Evolutionary conservation across 2,888 invertebrate genomes (phyloP), one percentile per base, ranked within the genome.

Genomic region (Watsonalla cultraria): DNA sequence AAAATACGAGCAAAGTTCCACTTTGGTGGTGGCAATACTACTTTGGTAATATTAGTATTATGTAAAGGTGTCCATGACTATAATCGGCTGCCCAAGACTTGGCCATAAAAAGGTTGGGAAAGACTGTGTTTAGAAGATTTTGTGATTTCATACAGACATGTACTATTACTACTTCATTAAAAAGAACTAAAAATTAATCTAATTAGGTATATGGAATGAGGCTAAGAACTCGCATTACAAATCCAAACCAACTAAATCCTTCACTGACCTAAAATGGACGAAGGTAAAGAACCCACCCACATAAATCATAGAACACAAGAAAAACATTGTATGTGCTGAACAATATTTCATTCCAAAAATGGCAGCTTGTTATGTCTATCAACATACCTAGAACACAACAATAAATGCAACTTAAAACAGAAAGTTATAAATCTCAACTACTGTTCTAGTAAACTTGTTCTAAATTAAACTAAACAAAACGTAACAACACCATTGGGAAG

Each of bases 401-500:
- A 56, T 54, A 56, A 53, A 56, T 56, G 51, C 52, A 54, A 45
- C 34, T 14, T 49, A 39, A 9, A 49, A 49, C 14, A 39, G 15
- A 35, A 49, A 15, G 9, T 14, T 37, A 39, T 15, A 9, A 46
- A 14, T 9, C 13, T 14, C 7, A 48, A 49, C 7, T 15, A 33
- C 15, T 11, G 13, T 11, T 37, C 11, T 49, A 5, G 13, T 37
- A 49, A 11, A 42, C 4, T 42, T 37, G 5, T 49, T 49, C 53
- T 46, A 48, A 48, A 53, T 51, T 53, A 52, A 54, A 52, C 45
- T 53, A 51, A 48, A 53, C 37, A 53, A 42, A 51, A 56, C 51
- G 51, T 47, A 51, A 53, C 45, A 49, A 50, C 45, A 56, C 51
- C 49, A 54, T 15, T 56, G 54, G 51, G 52, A 53, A 57, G 54